A percentile compares a stretch with the other conserved stretches of the same genome.
These are phyloP conservation scores for Reticulitermes speratus DNA, from an alignment of 1,140 invertebrate genomes.

Conservation along the genomic window DNA sequence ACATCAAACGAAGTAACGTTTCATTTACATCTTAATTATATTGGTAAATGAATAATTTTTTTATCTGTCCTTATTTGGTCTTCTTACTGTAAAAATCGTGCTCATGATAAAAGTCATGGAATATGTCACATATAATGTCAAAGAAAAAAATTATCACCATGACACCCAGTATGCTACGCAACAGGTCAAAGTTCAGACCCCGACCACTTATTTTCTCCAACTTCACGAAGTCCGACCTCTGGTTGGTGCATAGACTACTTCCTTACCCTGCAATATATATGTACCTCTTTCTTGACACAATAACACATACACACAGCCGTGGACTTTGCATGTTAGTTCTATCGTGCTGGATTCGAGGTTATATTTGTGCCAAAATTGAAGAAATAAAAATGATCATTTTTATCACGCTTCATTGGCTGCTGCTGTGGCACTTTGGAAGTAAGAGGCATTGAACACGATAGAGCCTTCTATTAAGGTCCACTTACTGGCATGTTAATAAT, in stretches of 20 bases:
- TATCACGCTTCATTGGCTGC: not conserved
- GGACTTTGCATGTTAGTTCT: not conserved
- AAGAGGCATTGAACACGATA: not conserved
- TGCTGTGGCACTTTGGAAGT: not conserved
- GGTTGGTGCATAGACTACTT: not conserved
- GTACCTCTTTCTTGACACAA: not conserved
- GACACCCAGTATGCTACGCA: no score
- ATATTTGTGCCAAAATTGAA: not conserved
- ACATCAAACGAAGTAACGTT: no score
- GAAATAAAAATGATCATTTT: not conserved
- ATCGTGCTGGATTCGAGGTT: not conserved
- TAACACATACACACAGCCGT: not conserved
- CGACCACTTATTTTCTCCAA: not conserved
- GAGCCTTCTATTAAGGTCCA: not conserved
- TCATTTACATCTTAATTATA: no score
- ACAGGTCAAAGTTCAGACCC: no score
- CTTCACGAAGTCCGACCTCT: not conserved
- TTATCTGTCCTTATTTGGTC: no score
- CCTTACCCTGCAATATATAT: not conserved
- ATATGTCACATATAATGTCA: no score
- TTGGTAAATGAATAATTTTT: no score
- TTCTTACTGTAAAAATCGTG: no score
- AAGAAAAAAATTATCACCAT: no score
- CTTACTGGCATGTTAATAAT: not conserved
- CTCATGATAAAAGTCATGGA: no score